Percentiles rank a stretch among this genome's conserved stretches.
Evolutionary conservation across 2,888 invertebrate species (phyloP).

Genomic region (Cenopis cana): DNA sequence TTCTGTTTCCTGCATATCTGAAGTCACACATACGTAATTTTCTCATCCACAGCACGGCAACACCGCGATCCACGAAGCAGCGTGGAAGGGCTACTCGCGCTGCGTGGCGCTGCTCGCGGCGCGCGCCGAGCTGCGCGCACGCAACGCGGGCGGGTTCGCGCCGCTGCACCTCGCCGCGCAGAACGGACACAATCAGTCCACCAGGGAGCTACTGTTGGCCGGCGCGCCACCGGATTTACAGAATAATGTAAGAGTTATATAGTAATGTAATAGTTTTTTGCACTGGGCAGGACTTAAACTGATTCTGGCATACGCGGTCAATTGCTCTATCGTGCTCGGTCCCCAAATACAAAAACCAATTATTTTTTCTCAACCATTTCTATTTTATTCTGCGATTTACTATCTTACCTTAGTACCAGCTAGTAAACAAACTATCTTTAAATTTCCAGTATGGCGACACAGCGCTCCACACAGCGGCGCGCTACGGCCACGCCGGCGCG

Average conservation of each 20-base stretch:
- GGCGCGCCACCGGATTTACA: slow-evolving; percentile 95
- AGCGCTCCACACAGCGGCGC: slow-evolving; percentile 96
- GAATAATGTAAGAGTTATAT: slow-evolving; percentile 89
- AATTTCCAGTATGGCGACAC: slow-evolving; percentile 95
- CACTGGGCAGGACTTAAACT: no score
- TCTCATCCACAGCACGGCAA: slow-evolving; percentile 91
- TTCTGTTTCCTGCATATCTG: no score
- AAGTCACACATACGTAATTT: neutral
- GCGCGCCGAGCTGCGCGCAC: slow-evolving; percentile 85
- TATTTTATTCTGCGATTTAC: no score
- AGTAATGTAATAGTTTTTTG: slow-evolving; percentile 86
- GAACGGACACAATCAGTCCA: slow-evolving; percentile 98
- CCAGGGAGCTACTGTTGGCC: slow-evolving; percentile 93
- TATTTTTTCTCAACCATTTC: no score
- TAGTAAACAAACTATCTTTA: neutral
- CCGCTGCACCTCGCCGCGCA: slow-evolving; percentile 98
- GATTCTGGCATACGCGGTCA: no score
- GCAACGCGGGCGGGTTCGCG: slow-evolving; percentile 95
- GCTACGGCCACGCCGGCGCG: slow-evolving; percentile 98
- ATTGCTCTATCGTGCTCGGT: no score
- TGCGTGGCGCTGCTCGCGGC: slow-evolving; percentile 91
- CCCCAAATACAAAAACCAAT: no score
- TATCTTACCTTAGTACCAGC: neutral
- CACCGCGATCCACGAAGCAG: slow-evolving; percentile 96
- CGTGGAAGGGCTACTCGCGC: slow-evolving; percentile 97